Conservation (phyloP, 30 jellyfish, hydroid and myxozoan genomes). For the Sanderia malayensis region DNA sequence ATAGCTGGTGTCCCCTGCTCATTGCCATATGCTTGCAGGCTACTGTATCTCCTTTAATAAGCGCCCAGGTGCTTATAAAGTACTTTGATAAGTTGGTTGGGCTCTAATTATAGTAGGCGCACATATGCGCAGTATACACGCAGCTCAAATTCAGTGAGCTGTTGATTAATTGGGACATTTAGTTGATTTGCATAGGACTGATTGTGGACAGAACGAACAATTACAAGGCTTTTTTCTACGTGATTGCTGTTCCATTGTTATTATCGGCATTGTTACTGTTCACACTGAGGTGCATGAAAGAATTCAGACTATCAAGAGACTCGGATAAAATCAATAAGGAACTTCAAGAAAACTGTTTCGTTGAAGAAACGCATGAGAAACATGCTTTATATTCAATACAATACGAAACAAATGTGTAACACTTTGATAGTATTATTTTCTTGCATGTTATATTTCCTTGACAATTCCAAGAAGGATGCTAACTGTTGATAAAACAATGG, state of each 20-base stretch:
- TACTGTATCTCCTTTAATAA: no score
- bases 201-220: conserved; percentile 58
- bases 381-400: not conserved
- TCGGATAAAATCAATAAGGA: not conserved
- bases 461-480: no score
- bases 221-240: conserved; percentile 43
- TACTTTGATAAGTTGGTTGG: no score
- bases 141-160: no score
- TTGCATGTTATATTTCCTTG: not conserved
- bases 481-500: no score
- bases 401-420: not conserved
- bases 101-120: no score
- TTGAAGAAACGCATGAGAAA: not conserved
- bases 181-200: conserved; percentile 46
- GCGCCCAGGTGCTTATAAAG: no score
- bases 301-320: not conserved
- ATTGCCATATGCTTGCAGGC: no score
- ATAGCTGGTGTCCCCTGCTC: conserved; percentile 18
- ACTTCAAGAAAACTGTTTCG: conserved; percentile 2
- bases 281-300: not conserved
- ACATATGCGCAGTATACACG: no score
- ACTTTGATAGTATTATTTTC: no score
- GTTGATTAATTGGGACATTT: no score
- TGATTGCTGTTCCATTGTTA: conserved; percentile 32
- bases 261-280: not conserved